phyloP scores from a whole-genome alignment of 1,140 invertebrate species.

The Parasteatoda tepidariorum region DNA sequence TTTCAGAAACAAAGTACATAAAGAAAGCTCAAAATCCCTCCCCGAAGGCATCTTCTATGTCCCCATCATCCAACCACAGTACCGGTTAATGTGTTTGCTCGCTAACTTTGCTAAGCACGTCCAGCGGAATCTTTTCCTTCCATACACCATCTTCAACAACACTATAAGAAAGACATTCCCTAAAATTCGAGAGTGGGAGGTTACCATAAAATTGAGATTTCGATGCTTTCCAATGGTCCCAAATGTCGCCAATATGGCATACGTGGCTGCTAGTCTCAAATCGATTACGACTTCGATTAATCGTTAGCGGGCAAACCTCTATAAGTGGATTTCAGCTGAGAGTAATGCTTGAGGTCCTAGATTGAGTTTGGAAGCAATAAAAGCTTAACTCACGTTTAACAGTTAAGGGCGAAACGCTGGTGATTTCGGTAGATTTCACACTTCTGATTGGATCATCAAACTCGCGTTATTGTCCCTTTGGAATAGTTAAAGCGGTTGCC shows the following conservation, averaged over 20 bases:
- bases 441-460: not conserved
- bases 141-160: not conserved
- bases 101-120: not conserved
- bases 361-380: not conserved
- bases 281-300: constrained; percentile 47
- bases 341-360: not conserved
- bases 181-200: not conserved
- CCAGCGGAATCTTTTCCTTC: constrained; percentile 2
- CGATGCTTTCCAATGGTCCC: not conserved
- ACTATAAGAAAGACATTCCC: not conserved
- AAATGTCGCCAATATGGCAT: constrained; percentile 33
- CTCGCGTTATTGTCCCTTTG: not conserved
- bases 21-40: not conserved
- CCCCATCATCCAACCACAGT: not conserved
- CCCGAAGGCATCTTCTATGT: constrained; percentile 16
- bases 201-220: constrained; percentile 17
- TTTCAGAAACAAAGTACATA: no score
- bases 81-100: constrained; percentile 9
- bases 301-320: not conserved
- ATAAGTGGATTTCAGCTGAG: not conserved
- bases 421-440: not conserved
- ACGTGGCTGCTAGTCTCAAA: constrained; percentile 27
- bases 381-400: constrained; percentile 11
- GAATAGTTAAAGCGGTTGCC: not conserved
- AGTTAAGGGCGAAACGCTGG: not conserved